Base-by-base conservation (phyloP, 2,888 invertebrate genomes). In the Phrixothrix hirtus region DNA sequence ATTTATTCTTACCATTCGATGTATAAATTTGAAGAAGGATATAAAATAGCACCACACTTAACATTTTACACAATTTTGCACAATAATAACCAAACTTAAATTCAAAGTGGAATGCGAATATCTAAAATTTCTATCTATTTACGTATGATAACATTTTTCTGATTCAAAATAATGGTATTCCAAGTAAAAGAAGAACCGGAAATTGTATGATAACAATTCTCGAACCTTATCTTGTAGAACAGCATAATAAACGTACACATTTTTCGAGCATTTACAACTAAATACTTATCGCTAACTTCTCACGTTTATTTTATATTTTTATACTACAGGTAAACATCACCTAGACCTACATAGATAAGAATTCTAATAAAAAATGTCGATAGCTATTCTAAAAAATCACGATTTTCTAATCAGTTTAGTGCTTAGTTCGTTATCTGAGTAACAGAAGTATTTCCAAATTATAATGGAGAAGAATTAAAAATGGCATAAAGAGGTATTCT, bases 91-190 rank as follows among this genome's bases (percentile, higher is more conserved):
- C 6, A 11, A 4, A 5, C 12, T 29, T 17, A 26, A 38, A 26
- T 25, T 9, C 9, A 2, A 25, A 2, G n/a, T 36, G 4, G 10
- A 30, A 42, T 2, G 1, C 30, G 15, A 25, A 32, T 17, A 25
- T 17, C 17, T 9, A 13, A 11, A 44, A 16, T 41, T 26, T 50
- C 37, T 15, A 11, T 27, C 44, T 50, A 50, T 50, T 50, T 50
- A 30, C 50, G 9, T 36, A 41, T 49, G 49, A 49, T 49, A 49
- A 36, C 42, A 34, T 37, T 37, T 35, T 10, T 16, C 17, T 15
- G 42, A 42, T 35, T 41, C 21, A 7, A 5, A 21, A 21, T 21
- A 21, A 21, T 29, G 39, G 14, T 30, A 15, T 27, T 12, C 10
- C 17, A 26, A 12, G 4, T 42, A 10, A 12, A 13, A 27, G 29